Evolutionary conservation across 2,797 vertebrate species (phyloP).

Genomic region (Eremophila alpestris): DNA sequence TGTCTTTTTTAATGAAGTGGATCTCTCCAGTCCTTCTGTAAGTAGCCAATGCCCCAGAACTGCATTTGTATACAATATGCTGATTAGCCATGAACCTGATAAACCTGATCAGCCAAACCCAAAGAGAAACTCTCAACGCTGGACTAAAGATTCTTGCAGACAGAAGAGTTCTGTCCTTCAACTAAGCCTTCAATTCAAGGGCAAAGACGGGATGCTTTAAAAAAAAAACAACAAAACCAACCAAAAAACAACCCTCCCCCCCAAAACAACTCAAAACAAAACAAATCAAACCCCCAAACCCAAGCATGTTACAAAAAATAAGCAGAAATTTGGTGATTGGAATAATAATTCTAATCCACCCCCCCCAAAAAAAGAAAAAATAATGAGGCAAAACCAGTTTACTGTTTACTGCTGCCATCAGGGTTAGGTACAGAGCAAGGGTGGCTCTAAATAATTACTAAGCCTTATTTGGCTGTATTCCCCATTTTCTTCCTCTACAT

Average conservation of each 20-base stretch:
- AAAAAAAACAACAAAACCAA: neutral
- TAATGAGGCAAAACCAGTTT: neutral
- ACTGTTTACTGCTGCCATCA: neutral
- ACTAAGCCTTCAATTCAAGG: neutral
- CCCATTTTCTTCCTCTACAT: neutral
- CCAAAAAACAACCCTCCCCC: neutral
- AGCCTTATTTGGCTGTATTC: neutral
- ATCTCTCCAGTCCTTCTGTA: neutral
- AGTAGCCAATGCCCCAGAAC: neutral
- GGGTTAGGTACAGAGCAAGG: rapidly evolving
- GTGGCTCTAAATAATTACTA: neutral
- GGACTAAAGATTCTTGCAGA: neutral
- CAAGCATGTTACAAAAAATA: neutral
- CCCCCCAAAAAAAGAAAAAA: neutral
- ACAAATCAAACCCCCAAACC: too few relatives aligned
- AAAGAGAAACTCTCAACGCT: neutral
- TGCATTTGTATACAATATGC: neutral
- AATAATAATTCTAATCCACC: neutral
- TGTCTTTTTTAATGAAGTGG: neutral
- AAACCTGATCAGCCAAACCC: neutral
- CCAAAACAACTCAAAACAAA: too few relatives aligned
- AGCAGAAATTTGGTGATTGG: neutral
- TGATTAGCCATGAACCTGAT: neutral
- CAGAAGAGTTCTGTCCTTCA: neutral
- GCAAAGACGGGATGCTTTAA: neutral